A percentile compares a stretch with the other conserved stretches of the same genome.
These are phyloP conservation scores for Peromyscus maniculatus DNA, from an alignment of 2,113 vertebrate genomes.

Conservation along the genomic window DNA sequence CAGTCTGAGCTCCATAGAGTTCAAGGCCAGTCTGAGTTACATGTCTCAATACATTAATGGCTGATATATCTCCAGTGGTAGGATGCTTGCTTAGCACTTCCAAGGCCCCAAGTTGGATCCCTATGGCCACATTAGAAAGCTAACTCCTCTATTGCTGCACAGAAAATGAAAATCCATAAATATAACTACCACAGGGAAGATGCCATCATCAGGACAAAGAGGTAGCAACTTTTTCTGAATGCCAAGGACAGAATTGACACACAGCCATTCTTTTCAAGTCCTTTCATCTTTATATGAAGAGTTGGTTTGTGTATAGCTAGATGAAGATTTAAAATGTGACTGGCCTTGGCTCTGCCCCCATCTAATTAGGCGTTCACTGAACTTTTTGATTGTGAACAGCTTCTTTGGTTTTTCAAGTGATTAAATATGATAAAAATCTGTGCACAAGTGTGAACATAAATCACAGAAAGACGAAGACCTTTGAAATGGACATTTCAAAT, in stretches of 20 bases:
- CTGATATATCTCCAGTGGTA: background rate
- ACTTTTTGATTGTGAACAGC: slow-evolving; percentile 58
- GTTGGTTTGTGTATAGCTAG: background rate
- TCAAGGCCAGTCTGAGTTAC: background rate
- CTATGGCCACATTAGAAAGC: background rate
- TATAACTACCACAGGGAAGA: background rate
- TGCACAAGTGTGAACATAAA: slow-evolving; percentile 82
- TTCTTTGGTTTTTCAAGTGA: slow-evolving; percentile 80
- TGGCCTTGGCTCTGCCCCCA: slow-evolving; percentile 20
- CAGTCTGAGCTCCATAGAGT: background rate
- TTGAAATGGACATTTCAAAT: slow-evolving; percentile 83
- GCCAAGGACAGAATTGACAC: background rate
- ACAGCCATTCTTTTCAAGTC: background rate
- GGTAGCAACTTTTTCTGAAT: background rate
- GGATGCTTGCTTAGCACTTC: background rate
- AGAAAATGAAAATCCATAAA: slow-evolving; percentile 46
- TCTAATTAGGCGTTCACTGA: slow-evolving; percentile 69
- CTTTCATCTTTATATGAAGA: background rate
- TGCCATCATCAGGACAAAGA: background rate
- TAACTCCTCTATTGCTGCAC: background rate
- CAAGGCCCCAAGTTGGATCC: background rate
- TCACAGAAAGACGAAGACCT: slow-evolving; percentile 82
- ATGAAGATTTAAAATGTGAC: slow-evolving; percentile 65
- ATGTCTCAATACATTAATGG: background rate
- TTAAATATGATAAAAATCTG: slow-evolving; percentile 81